Base-by-base conservation (phyloP, 2,888 invertebrate genomes). In the Dromius quadrimaculatus region DNA sequence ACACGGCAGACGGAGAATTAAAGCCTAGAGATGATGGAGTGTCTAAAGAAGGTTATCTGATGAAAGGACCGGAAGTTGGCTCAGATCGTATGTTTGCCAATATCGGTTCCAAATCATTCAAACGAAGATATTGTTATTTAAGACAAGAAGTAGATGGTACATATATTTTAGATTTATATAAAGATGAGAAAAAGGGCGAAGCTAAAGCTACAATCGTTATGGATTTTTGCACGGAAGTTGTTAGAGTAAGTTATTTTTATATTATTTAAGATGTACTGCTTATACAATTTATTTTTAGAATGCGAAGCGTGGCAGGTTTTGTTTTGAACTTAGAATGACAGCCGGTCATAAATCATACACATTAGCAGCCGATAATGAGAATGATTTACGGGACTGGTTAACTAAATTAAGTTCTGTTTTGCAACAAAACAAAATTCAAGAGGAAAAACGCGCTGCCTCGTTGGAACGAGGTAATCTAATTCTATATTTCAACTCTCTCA, bases 201-300 rank as follows among this genome's bases (percentile, higher is more conserved):
- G 92, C 94, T 0, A 96, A 96, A 84, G 90, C 94, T 74, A 92
- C 95, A 32, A 93, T 97, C 80, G 95, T 94, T 74, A 92, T 97
- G 91, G 96, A 97, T 81, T 94, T 95, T 84, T 96, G 95, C 79
- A 92, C 92, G 1, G 94, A 95, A 81, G 94, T 96, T 76, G 88
- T 92, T 71, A 90, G 91, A 86, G 92, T 92, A 83, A 28, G 13
- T 59, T 57, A 45, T 63, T 65, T 43, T 47, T 6, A 41, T 13
- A 65, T 45, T n/a, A 28, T 64, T 41, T 5, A 13, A 45, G 6
- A 13, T 22, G 11, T n/a, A 47, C 19, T 22, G 38, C 3, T 62
- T 34, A n/a, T 45, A 38, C n/a, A 32, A 28, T 23, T 47, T 63
- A 70, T 71, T 81, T 80, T 11, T 78, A 90, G 92, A 95, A 94